Evolutionary conservation across 2,888 invertebrate genomes (phyloP).

Genomic region (Nasonia oneida): DNA sequence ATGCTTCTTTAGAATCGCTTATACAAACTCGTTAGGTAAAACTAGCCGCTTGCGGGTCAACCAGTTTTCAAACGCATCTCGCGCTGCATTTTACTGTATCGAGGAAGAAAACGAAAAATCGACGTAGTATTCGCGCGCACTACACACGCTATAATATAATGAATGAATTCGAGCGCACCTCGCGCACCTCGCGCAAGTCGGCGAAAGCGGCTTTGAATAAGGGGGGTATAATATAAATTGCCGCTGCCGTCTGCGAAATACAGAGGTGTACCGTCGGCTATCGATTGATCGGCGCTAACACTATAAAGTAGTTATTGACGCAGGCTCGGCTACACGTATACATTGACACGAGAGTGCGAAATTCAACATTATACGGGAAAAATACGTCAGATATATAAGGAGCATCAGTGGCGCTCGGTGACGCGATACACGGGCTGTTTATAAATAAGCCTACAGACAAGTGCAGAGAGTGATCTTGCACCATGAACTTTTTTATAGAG

Average conservation of each 20-base stretch:
- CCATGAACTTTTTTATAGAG: constrained; percentile 18
- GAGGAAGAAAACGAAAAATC: not conserved
- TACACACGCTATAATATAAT: not conserved
- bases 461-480: not conserved
- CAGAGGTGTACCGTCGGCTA: not conserved
- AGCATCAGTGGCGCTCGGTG: not conserved
- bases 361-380: not conserved
- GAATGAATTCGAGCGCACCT: not conserved
- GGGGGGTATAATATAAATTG: not conserved
- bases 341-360: not conserved
- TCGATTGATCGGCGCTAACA: not conserved
- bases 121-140: not conserved
- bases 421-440: not conserved
- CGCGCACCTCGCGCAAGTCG: not conserved
- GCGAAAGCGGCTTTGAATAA: not conserved
- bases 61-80: too few relatives aligned
- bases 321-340: not conserved
- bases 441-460: not conserved
- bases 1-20: too few relatives aligned
- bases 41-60: too few relatives aligned
- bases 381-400: not conserved
- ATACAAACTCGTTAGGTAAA: too few relatives aligned
- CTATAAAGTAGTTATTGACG: constrained; percentile 8
- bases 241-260: not conserved
- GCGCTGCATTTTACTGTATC: too few relatives aligned